Base-by-base conservation (phyloP, 2,797 vertebrate species). In the Craterocephalus amniculus region DNA sequence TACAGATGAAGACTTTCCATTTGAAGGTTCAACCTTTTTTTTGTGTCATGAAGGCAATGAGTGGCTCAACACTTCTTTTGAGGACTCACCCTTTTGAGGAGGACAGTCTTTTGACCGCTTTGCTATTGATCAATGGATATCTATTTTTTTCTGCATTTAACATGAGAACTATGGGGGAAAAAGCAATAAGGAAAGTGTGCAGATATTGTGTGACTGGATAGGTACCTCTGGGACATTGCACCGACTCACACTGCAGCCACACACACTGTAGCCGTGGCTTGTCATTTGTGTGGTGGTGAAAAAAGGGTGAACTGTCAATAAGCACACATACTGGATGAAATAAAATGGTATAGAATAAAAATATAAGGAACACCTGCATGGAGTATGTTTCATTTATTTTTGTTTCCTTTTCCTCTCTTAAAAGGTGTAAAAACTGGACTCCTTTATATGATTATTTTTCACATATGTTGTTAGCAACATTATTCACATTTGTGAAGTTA, bases 301-400 rank as follows among this genome's bases (percentile, higher is more conserved):
- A 78, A 83, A 78, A 64, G 70, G 83, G 62, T 58, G 79, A 83
- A 86, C 84, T 91, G 90, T 93, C 66, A 79, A 93, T 90, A 94
- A 95, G 94, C 94, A 95, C 93, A 94, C 87, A 77, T 91, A 91
- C 88, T 94, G 92, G 92, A 92, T 93, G 85, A 92, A 91, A 91
- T 91, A 89, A 91, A 90, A 91, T 81, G 83, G 83, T 93, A 93
- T 91, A 83, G 89, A 94, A 94, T 92, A 94, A 95, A 45, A 94
- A 87, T 83, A 80, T 87, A 75, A 91, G 76, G 48, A 89, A 85
- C 54, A 83, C 68, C 69, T 70, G 56, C 56, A 58, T 79, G 57
- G 52, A 75, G 70, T 86, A 27, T 56, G 76, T 80, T 81, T 35
- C 12, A 36, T 36, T 72, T 48, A 63, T 43, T 55, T 31, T 56